Conservation (phyloP, 1,140 invertebrate genomes). For the Pseudomyrmex dendroicus region DNA sequence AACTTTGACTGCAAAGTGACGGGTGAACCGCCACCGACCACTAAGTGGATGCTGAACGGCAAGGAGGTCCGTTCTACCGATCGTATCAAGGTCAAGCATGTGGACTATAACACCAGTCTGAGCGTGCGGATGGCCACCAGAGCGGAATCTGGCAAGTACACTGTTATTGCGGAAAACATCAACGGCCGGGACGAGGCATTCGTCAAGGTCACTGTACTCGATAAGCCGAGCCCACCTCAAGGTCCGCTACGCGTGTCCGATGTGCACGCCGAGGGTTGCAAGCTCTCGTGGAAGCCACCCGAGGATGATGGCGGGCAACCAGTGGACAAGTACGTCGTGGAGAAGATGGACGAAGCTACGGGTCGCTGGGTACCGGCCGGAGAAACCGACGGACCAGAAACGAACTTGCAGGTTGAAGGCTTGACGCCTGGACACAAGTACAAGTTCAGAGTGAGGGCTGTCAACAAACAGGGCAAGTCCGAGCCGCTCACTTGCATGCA, state of each 20-base stretch:
- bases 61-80: constrained; percentile 90
- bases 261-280: constrained; percentile 94
- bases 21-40: constrained; percentile 95
- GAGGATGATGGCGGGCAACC: constrained; percentile 95
- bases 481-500: constrained; percentile 96
- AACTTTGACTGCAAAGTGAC: constrained; percentile 93
- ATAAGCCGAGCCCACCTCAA: constrained; percentile 95
- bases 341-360: constrained; percentile 97
- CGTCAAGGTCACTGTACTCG: constrained; percentile 96
- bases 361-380: constrained; percentile 97
- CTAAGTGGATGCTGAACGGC: constrained; percentile 93
- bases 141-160: constrained; percentile 95
- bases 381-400: constrained; percentile 93
- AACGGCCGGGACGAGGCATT: constrained; percentile 97
- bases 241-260: constrained; percentile 95
- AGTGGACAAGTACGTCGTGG: constrained; percentile 96
- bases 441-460: constrained; percentile 97
- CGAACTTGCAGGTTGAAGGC: constrained; percentile 90
- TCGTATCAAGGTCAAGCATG: constrained; percentile 91
- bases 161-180: constrained; percentile 95
- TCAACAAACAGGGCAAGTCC: constrained; percentile 98
- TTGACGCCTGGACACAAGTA: constrained; percentile 96
- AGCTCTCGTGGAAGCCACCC: constrained; percentile 95
- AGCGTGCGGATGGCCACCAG: constrained; percentile 94
- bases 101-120: constrained; percentile 96